Conservation (phyloP, 1,140 invertebrate genomes). For the Palaemon carinicauda region DNA sequence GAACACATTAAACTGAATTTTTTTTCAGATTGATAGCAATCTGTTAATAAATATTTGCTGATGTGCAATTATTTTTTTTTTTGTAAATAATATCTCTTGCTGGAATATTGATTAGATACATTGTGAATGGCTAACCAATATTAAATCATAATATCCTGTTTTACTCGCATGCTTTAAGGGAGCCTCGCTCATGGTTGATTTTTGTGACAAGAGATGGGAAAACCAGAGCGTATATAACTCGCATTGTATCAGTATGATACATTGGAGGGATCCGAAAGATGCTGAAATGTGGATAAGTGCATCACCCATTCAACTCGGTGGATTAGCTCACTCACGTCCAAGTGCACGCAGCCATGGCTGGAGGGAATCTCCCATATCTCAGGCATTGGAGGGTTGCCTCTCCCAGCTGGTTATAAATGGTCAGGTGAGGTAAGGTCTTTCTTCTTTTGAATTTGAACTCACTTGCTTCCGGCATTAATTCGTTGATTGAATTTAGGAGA, state of each 20-base stretch:
- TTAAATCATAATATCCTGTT: background rate
- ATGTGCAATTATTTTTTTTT: too few relatives aligned
- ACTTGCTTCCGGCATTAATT: background rate
- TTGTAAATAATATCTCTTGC: too few relatives aligned
- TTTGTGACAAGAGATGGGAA: constrained; percentile 15
- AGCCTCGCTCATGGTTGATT: constrained; percentile 19
- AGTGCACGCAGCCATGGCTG: constrained; percentile 10
- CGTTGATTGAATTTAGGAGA: background rate
- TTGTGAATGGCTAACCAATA: background rate
- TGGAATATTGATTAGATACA: background rate
- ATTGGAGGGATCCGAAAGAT: background rate
- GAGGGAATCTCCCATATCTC: constrained; percentile 15
- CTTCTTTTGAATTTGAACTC: background rate
- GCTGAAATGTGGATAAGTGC: constrained; percentile 2
- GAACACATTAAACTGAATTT: background rate
- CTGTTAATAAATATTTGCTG: too few relatives aligned
- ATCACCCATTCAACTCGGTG: constrained; percentile 14
- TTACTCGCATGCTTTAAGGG: background rate
- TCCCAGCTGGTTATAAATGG: constrained; percentile 32
- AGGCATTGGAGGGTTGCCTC: constrained; percentile 28
- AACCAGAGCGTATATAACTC: background rate
- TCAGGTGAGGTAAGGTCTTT: constrained; percentile 4
- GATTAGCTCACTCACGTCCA: constrained; percentile 31
- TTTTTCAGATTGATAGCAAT: background rate
- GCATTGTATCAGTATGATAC: background rate